phyloP scores from a whole-genome alignment of 2,797 vertebrate genomes.

The Ciconia nigra region DNA sequence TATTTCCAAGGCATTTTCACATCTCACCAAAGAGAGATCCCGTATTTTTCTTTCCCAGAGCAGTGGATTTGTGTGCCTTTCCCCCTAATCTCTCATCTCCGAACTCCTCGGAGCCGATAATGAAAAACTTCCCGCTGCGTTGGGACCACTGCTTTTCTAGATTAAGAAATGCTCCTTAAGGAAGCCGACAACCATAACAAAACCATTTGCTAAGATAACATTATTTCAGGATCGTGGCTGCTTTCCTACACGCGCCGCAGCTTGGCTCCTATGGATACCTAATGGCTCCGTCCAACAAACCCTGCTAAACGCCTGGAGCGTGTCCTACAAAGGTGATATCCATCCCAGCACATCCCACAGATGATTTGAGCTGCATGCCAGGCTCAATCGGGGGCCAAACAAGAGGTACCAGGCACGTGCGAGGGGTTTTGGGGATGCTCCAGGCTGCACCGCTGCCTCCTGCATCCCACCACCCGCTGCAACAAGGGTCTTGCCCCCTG shows the following conservation, averaged over 20 bases:
- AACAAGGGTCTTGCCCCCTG: fast-evolving
- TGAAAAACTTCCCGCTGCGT: neutral
- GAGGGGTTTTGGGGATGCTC: neutral
- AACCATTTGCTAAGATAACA: neutral
- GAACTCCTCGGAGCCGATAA: neutral
- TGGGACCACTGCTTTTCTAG: neutral
- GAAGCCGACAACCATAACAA: slow-evolving; percentile 16
- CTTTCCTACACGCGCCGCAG: neutral
- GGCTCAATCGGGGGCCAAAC: neutral
- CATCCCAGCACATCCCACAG: fast-evolving
- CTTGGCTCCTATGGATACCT: fast-evolving
- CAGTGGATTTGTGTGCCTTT: neutral
- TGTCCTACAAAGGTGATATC: neutral
- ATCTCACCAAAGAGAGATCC: neutral
- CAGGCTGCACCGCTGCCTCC: neutral
- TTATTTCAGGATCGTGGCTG: neutral
- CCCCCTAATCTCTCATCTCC: neutral
- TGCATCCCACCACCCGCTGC: neutral
- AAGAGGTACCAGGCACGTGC: fast-evolving
- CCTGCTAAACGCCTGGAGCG: fast-evolving
- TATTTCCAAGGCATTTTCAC: neutral
- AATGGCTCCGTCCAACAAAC: fast-evolving
- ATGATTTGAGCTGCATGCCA: fast-evolving
- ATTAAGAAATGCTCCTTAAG: neutral
- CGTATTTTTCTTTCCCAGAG: neutral